Conservation (phyloP, 1,140 invertebrate genomes). For the Atta texana region DNA sequence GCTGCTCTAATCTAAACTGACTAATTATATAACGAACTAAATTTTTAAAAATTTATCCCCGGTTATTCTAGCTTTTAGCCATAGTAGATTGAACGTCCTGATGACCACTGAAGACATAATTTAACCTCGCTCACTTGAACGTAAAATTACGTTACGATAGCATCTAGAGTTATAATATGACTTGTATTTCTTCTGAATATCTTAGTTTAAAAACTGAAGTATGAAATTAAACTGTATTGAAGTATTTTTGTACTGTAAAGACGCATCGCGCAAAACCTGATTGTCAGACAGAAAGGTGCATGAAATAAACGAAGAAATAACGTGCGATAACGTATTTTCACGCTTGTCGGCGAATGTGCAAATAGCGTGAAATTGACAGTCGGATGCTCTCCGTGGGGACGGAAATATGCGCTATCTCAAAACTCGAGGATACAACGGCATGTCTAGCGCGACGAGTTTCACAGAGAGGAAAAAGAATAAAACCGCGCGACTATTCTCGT, state of each 20-base stretch:
- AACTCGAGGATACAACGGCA: constrained; percentile 49
- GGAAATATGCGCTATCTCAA: constrained; percentile 59
- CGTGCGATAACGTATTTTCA: constrained; percentile 61
- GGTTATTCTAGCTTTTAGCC: no score
- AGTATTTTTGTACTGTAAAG: neutral
- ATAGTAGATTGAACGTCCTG: no score
- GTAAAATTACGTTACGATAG: no score
- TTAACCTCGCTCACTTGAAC: no score
- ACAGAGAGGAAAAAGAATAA: constrained; percentile 26
- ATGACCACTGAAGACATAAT: no score
- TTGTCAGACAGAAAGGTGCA: neutral
- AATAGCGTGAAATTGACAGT: constrained; percentile 62
- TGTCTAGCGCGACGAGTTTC: constrained; percentile 37
- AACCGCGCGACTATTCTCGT: constrained; percentile 54
- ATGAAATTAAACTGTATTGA: neutral
- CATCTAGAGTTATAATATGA: neutral
- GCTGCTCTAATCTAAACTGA: no score
- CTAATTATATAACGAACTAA: no score
- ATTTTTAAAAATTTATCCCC: no score
- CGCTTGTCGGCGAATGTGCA: constrained; percentile 56
- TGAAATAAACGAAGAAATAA: constrained; percentile 53
- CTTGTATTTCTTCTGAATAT: neutral
- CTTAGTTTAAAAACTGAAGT: neutral
- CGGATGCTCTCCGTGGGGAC: constrained; percentile 50
- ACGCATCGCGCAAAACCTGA: neutral